phyloP scores from a whole-genome alignment of 2,888 invertebrate genomes.

The Ametastegia equiseti region DNA sequence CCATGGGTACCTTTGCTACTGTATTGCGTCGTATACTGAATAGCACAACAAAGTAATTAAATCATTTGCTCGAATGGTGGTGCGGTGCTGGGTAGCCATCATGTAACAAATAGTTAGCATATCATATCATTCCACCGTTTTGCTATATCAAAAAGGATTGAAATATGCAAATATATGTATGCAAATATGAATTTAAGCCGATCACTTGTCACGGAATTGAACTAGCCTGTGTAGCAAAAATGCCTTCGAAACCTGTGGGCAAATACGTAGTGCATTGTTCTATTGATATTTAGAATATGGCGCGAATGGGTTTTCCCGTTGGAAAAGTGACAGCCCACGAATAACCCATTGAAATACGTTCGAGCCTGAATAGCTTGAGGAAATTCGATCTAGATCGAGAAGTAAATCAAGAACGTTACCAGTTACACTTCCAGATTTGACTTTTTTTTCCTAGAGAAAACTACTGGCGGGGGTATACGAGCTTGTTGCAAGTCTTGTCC shows the following conservation, averaged over 20 bases:
- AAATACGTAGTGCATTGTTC: too few species aligned
- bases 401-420: not conserved
- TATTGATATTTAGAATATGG: too few species aligned
- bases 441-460: too few species aligned
- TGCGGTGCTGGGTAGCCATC: not conserved
- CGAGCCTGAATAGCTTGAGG: too few species aligned
- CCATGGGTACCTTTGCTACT: too few species aligned
- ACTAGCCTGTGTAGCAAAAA: not conserved
- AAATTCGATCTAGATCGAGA: not conserved
- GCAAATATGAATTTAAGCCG: not conserved
- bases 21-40: too few species aligned
- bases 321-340: too few species aligned
- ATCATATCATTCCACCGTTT: not conserved
- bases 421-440: not conserved
- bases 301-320: too few species aligned
- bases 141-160: not conserved
- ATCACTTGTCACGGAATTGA: not conserved
- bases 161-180: too few species aligned
- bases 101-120: not conserved
- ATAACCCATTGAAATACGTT: too few species aligned
- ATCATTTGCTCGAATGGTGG: not conserved
- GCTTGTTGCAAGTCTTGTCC: not conserved
- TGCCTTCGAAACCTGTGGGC: not conserved
- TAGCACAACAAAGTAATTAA: not conserved
- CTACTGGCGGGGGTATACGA: too few species aligned